A percentile compares a stretch with the other conserved stretches of the same genome.
Evolutionary conservation across 2,888 invertebrate species (phyloP).

Genomic region (Perithous albicinctus): DNA sequence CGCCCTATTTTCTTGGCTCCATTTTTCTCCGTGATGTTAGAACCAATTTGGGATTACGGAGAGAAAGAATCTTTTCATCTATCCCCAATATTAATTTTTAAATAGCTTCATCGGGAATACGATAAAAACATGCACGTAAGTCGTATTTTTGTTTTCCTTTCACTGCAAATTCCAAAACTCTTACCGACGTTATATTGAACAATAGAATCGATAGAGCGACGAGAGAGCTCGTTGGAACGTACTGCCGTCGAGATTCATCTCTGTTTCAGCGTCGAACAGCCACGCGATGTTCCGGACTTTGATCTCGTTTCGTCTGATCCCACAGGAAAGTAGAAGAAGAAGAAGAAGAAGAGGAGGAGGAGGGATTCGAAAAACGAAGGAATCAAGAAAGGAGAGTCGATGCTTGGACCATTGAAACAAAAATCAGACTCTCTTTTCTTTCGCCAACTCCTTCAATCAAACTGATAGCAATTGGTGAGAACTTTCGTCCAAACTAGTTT

Average conservation of each 20-base stretch:
- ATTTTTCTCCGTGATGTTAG: too few relatives aligned
- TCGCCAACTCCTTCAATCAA: slow-evolving; percentile 55
- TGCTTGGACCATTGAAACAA: not conserved
- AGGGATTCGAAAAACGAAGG: too few relatives aligned
- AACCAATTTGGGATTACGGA: too few relatives aligned
- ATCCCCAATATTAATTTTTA: not conserved
- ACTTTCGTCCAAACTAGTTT: slow-evolving; percentile 14
- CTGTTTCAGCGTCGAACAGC: slow-evolving; percentile 61
- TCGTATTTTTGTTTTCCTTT: slow-evolving; percentile 19
- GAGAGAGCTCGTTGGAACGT: slow-evolving; percentile 53
- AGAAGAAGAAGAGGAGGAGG: not conserved
- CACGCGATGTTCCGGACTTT: slow-evolving; percentile 42
- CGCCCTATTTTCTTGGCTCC: too few relatives aligned
- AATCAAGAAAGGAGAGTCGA: not conserved
- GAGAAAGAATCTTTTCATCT: too few relatives aligned
- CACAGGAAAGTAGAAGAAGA: slow-evolving; percentile 8
- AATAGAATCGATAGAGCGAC: slow-evolving; percentile 43
- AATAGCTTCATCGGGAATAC: not conserved
- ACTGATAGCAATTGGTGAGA: slow-evolving; percentile 50
- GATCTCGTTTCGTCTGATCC: slow-evolving; percentile 45
- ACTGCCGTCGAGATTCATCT: slow-evolving; percentile 61
- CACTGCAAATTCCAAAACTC: not conserved
- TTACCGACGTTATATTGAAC: slow-evolving; percentile 8
- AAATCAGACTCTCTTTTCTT: slow-evolving; percentile 41
- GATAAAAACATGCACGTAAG: not conserved